Base-by-base conservation (phyloP, 2,888 invertebrate genomes). In the Philopedon plagiatum region DNA sequence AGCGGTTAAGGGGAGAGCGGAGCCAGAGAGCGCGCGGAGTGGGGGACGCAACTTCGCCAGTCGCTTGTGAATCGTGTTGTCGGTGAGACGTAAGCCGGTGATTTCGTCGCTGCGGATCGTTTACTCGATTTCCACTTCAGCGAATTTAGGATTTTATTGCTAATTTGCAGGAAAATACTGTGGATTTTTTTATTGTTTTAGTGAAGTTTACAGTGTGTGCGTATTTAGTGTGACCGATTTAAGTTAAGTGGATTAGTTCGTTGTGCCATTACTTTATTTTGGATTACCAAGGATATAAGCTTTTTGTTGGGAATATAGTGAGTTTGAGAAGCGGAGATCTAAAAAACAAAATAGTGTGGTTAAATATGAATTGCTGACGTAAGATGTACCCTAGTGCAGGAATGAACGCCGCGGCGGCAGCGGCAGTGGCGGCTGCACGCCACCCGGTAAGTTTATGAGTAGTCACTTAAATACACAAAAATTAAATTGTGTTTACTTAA, bases 401-500 rank as follows among this genome's bases (percentile, higher is more conserved):
- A 89, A 94, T 93, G 91, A 94, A 93, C 88, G 93, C 93, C 86
- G 93, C 93, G 87, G 93, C 93, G 85, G 93, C 92, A 85, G 93
- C 93, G 84, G 94, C 93, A 85, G 94, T 91, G 85, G 93, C 92
- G 87, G 93, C 93, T 87, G 93, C 94, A 78, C 91, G 94, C 87
- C 94, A 94, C 90, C 94, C 94, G 92, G 94, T 94, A 88, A 92
- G 92, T 87, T 23, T n/a, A n/a, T n/a, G n/a, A n/a, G n/a, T n/a
- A n/a, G n/a, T n/a, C n/a, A n/a, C n/a, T n/a, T n/a, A n/a, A n/a
- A n/a, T n/a, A n/a, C n/a, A n/a, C n/a, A n/a, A n/a, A n/a, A n/a
- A n/a, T n/a, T n/a, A n/a, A n/a, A n/a, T n/a, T n/a, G n/a, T n/a
- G n/a, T n/a, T n/a, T n/a, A n/a, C n/a, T n/a, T n/a, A n/a, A n/a